phyloP scores from a whole-genome alignment of 2,888 invertebrate genomes.

The Macaria notata region DNA sequence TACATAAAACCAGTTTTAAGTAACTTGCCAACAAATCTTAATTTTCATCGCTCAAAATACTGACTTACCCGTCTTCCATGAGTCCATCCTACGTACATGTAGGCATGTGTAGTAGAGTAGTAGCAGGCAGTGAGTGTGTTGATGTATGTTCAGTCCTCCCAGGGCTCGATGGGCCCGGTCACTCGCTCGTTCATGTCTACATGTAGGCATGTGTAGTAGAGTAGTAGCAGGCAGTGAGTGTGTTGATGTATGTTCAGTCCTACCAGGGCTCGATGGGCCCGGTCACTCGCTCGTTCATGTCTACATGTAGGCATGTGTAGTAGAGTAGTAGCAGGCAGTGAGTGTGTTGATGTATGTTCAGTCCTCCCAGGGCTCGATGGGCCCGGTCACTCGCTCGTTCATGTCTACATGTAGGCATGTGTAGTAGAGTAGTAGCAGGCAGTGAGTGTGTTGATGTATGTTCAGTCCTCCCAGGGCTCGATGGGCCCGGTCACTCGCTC shows the following conservation, averaged over 20 bases:
- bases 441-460: not conserved
- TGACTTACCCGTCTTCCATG: too few relatives aligned
- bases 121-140: too few relatives aligned
- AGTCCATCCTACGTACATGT: too few relatives aligned
- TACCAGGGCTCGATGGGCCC: constrained; percentile 46
- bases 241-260: not conserved
- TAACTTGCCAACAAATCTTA: too few relatives aligned
- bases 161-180: constrained; percentile 53
- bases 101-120: too few relatives aligned
- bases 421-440: not conserved
- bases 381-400: constrained; percentile 49
- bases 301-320: constrained; percentile 6
- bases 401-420: not conserved
- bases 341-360: not conserved
- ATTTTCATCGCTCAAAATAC: too few relatives aligned
- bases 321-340: not conserved
- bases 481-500: constrained; percentile 54
- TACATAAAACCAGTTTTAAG: too few relatives aligned
- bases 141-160: not conserved
- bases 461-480: constrained; percentile 23
- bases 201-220: too few relatives aligned
- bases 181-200: constrained; percentile 35
- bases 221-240: too few relatives aligned
- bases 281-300: constrained; percentile 43
- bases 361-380: constrained; percentile 36